Evolutionary conservation across 2,113 vertebrate species (phyloP).

Genomic region (Cettia cetti): DNA sequence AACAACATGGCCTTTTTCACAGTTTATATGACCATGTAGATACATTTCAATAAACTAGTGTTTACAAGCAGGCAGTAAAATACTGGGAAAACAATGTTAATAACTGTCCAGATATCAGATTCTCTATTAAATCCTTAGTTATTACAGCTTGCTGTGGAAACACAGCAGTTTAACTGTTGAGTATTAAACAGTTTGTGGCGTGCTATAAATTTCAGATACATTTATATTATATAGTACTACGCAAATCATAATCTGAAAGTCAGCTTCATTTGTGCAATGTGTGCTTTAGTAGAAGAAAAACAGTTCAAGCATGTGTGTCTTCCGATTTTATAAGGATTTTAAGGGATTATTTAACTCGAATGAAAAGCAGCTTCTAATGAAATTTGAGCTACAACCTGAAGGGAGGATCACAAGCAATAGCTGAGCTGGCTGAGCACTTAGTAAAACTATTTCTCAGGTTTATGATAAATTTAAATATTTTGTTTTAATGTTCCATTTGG

Average conservation of each 20-base stretch:
- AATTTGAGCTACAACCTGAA: slow-evolving; percentile 29
- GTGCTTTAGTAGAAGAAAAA: slow-evolving; percentile 13
- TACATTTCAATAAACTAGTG: slow-evolving; percentile 44
- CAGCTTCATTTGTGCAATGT: slow-evolving; percentile 16
- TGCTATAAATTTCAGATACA: slow-evolving; percentile 56
- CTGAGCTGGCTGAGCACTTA: neutral
- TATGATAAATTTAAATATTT: neutral
- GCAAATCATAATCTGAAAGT: slow-evolving; percentile 51
- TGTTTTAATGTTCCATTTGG: neutral
- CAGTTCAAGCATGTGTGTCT: slow-evolving; percentile 1
- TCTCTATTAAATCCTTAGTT: slow-evolving; percentile 44
- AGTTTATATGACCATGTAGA: slow-evolving; percentile 9
- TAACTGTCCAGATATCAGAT: slow-evolving; percentile 42
- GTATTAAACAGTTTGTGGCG: neutral
- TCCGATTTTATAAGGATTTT: slow-evolving; percentile 21
- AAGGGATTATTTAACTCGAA: slow-evolving; percentile 36
- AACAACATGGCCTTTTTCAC: neutral
- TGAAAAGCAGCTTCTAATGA: slow-evolving; percentile 18
- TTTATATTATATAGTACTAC: neutral
- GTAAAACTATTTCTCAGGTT: slow-evolving; percentile 11
- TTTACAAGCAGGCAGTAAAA: slow-evolving; percentile 50
- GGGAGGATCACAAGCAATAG: slow-evolving; percentile 1
- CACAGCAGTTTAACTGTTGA: neutral
- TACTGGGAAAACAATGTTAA: slow-evolving; percentile 49
- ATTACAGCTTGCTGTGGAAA: slow-evolving; percentile 42